phyloP scores from a whole-genome alignment of 2,888 invertebrate genomes.

The Drosophila maculinotata region DNA sequence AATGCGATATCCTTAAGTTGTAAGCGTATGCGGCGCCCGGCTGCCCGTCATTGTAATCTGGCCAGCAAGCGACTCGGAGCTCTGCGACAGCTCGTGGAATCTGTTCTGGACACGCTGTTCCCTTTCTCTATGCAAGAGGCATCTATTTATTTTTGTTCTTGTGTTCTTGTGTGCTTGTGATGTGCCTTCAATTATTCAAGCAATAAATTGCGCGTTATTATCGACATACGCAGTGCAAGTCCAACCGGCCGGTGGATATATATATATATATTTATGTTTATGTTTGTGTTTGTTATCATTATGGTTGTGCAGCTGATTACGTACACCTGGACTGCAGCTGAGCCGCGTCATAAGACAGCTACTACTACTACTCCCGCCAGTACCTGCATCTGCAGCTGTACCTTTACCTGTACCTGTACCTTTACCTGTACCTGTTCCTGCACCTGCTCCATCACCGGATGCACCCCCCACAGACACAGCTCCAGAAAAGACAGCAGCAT shows the following conservation, averaged over 20 bases:
- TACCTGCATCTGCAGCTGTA: too few species aligned
- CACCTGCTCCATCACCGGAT: too few species aligned
- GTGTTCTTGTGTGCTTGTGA: too few species aligned
- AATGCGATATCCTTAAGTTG: constrained; percentile 47
- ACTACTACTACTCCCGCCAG: too few species aligned
- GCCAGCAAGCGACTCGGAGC: constrained; percentile 35
- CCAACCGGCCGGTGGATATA: constrained; percentile 22
- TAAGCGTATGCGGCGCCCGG: constrained; percentile 55
- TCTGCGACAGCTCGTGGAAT: neutral
- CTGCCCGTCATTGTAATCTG: constrained; percentile 32
- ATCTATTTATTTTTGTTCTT: neutral
- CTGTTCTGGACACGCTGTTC: neutral
- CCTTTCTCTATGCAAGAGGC: too few species aligned
- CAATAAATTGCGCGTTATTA: constrained; percentile 1
- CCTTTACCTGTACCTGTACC: too few species aligned
- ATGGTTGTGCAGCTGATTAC: neutral
- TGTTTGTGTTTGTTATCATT: constrained; percentile 1
- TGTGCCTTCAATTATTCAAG: constrained; percentile 12
- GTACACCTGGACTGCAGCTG: neutral
- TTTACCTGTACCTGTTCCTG: too few species aligned
- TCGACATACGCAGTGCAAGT: constrained; percentile 10
- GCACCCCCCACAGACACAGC: too few species aligned
- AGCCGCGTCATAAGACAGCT: too few species aligned
- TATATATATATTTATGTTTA: constrained; percentile 1
- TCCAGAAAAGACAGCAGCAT: too few species aligned